Conservation (phyloP, 2,888 invertebrate species). For the Rambutsinella grinnellia region DNA sequence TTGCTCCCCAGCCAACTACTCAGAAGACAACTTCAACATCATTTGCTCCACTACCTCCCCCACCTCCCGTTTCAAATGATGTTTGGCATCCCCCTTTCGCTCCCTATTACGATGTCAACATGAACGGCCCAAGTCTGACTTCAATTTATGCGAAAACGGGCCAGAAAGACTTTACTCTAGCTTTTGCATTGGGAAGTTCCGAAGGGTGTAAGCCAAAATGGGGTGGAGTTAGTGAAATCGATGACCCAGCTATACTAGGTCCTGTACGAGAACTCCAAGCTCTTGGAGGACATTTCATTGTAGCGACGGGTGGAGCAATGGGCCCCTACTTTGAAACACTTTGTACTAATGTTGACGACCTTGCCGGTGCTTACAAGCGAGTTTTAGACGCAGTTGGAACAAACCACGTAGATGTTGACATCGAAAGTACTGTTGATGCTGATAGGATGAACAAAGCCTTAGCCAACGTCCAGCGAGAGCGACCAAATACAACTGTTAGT, state of each 20-base stretch:
- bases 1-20: conserved; percentile 7
- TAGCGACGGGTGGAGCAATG: conserved; percentile 62
- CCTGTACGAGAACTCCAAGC: conserved; percentile 54
- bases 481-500: conserved; percentile 61
- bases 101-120: conserved; percentile 60
- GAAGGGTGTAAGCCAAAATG: conserved; percentile 61
- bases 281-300: conserved; percentile 58
- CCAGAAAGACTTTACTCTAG: conserved; percentile 60
- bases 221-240: conserved; percentile 55
- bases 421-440: conserved; percentile 61
- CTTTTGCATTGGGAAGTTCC: conserved; percentile 60
- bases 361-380: conserved; percentile 58
- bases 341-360: conserved; percentile 40
- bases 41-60: neutral
- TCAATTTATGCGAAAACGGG: conserved; percentile 54
- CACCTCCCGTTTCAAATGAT: neutral
- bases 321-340: conserved; percentile 63
- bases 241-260: conserved; percentile 45
- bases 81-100: conserved; percentile 43
- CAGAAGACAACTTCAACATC: too few relatives aligned
- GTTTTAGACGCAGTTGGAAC: conserved; percentile 62
- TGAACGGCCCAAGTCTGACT: conserved; percentile 50
- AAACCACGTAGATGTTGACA: conserved; percentile 63
- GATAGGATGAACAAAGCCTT: conserved; percentile 60
- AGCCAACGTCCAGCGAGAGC: conserved; percentile 57